A percentile compares a stretch with the other conserved stretches of the same genome.
phyloP scores from a whole-genome alignment of 2,113 vertebrate genomes.

The Hippocampus mohnikei region DNA sequence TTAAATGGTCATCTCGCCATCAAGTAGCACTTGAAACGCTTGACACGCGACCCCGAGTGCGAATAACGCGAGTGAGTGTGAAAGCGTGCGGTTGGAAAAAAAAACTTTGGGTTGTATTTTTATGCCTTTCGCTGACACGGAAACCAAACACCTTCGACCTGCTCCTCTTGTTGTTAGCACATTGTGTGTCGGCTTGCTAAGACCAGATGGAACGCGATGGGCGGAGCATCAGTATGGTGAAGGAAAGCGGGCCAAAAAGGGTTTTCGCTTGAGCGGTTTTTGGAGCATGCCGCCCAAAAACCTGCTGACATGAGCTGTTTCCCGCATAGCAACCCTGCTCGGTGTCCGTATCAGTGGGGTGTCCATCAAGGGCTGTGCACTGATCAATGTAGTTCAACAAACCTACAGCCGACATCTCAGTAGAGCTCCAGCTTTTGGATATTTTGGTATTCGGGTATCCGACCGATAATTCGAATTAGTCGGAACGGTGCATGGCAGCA shows the following conservation, averaged over 20 bases:
- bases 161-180: slow-evolving; percentile 12
- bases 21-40: slow-evolving; percentile 37
- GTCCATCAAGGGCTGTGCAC: not conserved
- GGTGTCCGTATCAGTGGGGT: not conserved
- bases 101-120: not conserved
- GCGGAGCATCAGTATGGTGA: slow-evolving; percentile 30
- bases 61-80: slow-evolving; percentile 11
- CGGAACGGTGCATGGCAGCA: no score
- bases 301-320: not conserved
- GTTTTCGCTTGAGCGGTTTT: slow-evolving; percentile 26
- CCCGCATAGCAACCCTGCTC: not conserved
- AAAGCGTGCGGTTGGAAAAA: not conserved
- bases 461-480: no score
- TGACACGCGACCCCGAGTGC: slow-evolving; percentile 48
- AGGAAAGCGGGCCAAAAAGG: slow-evolving; percentile 36
- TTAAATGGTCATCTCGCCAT: no score
- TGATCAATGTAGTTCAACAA: not conserved
- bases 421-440: no score
- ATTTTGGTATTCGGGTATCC: no score
- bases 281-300: slow-evolving; percentile 23
- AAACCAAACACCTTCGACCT: slow-evolving; percentile 32
- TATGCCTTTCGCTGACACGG: slow-evolving; percentile 8
- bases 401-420: no score
- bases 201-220: slow-evolving; percentile 54
- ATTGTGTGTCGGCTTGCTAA: slow-evolving; percentile 24